A percentile compares a stretch with the other conserved stretches of the same genome.
Evolutionary conservation across 2,113 vertebrate genomes (phyloP).

Genomic region (Lycocorax pyrrhopterus): DNA sequence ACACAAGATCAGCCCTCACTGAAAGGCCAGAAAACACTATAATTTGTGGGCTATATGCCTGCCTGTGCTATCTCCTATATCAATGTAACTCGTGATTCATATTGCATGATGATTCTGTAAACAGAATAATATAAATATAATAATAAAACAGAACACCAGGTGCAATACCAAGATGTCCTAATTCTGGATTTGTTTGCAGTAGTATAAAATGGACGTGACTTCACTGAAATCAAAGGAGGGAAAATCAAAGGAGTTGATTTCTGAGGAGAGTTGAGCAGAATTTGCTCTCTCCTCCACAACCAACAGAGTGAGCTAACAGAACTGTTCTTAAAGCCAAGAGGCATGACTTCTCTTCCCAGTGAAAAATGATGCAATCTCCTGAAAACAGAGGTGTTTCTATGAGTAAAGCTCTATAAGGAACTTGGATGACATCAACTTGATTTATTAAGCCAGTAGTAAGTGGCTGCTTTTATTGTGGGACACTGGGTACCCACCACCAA

Average conservation of each 20-base stretch:
- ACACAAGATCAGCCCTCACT: neutral
- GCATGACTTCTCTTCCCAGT: neutral
- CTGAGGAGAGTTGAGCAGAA: neutral
- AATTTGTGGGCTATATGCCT: neutral
- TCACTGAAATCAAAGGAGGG: neutral
- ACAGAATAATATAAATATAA: neutral
- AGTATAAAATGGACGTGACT: neutral
- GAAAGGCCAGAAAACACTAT: neutral
- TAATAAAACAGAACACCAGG: neutral
- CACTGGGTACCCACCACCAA: neutral
- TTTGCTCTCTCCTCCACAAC: neutral
- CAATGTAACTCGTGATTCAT: neutral
- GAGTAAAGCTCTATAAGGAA: neutral
- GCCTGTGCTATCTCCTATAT: neutral
- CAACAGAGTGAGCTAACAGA: neutral
- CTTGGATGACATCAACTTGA: neutral
- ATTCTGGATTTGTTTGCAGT: neutral
- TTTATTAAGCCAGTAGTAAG: neutral
- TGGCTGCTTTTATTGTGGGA: neutral
- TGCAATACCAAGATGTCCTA: neutral
- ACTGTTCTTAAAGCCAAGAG: neutral
- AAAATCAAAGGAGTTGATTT: neutral
- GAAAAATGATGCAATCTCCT: neutral
- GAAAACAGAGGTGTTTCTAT: neutral
- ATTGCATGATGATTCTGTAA: neutral